Percentiles rank a stretch among this genome's conserved stretches.
phyloP scores from a whole-genome alignment of 2,797 vertebrate genomes.

The Hephaestus fuliginosus region DNA sequence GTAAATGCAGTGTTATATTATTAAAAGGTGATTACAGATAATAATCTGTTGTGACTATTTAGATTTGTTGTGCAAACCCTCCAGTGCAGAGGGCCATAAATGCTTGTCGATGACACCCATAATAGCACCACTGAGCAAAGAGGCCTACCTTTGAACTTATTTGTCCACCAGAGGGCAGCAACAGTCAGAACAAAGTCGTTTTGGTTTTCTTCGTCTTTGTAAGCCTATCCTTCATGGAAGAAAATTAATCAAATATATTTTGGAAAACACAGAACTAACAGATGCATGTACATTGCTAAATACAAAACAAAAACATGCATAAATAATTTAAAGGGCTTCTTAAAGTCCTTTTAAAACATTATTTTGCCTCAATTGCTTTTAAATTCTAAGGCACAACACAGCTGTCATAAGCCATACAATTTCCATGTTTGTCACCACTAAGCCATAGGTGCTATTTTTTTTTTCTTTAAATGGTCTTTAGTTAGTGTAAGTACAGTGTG shows the following conservation, averaged over 20 bases:
- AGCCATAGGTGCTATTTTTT: constrained; percentile 15
- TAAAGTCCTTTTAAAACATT: not conserved
- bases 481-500: constrained; percentile 40
- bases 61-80: constrained; percentile 12
- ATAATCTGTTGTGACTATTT: constrained; percentile 10
- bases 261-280: not conserved
- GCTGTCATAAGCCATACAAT: not conserved
- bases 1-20: constrained; percentile 9
- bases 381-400: not conserved
- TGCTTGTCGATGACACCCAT: not conserved
- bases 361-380: constrained; percentile 6
- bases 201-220: constrained; percentile 18
- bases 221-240: not conserved
- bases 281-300: not conserved
- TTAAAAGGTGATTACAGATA: constrained; percentile 22
- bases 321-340: not conserved
- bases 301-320: not conserved
- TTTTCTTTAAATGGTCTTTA: constrained; percentile 8
- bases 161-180: constrained; percentile 81
- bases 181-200: constrained; percentile 57
- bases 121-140: not conserved
- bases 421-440: not conserved
- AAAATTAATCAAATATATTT: constrained; percentile 19
- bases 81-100: not conserved
- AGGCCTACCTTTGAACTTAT: not conserved